Percentiles rank a stretch among this genome's conserved stretches.
phyloP scores from a whole-genome alignment of 1,140 invertebrate genomes.

The Drosophila auraria region DNA sequence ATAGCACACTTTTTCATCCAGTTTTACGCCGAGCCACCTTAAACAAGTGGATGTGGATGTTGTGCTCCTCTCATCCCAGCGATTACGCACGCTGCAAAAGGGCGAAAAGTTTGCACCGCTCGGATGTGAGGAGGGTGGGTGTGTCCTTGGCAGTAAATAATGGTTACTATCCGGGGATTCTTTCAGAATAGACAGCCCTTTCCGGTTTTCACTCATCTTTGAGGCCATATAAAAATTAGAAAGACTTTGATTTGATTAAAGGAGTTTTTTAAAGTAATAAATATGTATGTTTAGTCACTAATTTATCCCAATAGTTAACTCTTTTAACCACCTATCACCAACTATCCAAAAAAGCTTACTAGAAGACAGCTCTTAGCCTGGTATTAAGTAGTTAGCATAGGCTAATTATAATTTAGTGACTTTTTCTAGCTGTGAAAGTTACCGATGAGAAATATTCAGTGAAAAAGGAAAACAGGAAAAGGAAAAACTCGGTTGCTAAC shows the following conservation, averaged over 20 bases:
- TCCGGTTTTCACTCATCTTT: constrained; percentile 23
- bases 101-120: constrained; percentile 24
- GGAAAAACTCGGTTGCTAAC: constrained; percentile 33
- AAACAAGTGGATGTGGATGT: constrained; percentile 46
- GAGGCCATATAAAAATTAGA: background rate
- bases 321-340: too few species aligned
- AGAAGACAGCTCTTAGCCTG: too few species aligned
- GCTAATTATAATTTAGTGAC: too few species aligned
- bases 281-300: background rate
- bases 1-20: constrained; percentile 72
- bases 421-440: too few species aligned
- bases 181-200: constrained; percentile 24
- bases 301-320: background rate
- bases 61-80: constrained; percentile 27
- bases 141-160: constrained; percentile 71
- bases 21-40: constrained; percentile 38
- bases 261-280: background rate
- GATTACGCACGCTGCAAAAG: constrained; percentile 28
- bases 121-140: constrained; percentile 2
- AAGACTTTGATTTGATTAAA: background rate
- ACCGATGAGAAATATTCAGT: too few species aligned
- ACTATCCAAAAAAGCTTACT: too few species aligned
- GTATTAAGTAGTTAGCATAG: too few species aligned
- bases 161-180: constrained; percentile 62
- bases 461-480: background rate